Evolutionary conservation across 2,113 vertebrate genomes (phyloP).

Genomic region (Antigone vipio): DNA sequence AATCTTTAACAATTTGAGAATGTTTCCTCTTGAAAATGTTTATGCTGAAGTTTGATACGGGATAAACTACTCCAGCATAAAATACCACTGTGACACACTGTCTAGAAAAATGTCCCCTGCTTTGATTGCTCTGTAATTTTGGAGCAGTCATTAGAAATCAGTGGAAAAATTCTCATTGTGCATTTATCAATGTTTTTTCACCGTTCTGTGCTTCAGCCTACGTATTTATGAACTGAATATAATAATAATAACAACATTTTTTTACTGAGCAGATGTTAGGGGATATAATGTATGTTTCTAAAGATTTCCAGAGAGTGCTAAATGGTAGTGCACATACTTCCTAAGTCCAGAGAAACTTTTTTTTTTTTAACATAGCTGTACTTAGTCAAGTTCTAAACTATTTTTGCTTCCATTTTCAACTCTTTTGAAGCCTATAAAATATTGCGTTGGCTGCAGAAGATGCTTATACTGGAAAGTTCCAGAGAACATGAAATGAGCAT

Average conservation of each 20-base stretch:
- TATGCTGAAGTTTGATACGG: background rate
- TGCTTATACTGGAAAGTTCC: background rate
- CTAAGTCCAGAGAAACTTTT: background rate
- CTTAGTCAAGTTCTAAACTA: background rate
- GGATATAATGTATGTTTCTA: background rate
- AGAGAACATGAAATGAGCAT: background rate
- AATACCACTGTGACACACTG: background rate
- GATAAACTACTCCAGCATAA: background rate
- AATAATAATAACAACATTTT: background rate
- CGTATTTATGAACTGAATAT: background rate
- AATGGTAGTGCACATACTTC: background rate
- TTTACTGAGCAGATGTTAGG: background rate
- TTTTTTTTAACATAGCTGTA: background rate
- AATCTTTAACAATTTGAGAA: background rate
- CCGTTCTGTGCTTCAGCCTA: background rate
- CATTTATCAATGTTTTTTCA: background rate
- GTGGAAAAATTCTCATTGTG: background rate
- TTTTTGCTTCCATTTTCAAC: background rate
- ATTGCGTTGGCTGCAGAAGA: background rate
- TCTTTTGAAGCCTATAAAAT: background rate
- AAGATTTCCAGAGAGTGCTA: background rate
- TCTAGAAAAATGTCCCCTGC: background rate
- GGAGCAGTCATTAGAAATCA: background rate
- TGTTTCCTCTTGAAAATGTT: background rate
- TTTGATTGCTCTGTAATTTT: background rate